A percentile compares a stretch with the other conserved stretches of the same genome.
Evolutionary conservation across 2,113 vertebrate genomes (phyloP).

Genomic region (Neotoma lepida): DNA sequence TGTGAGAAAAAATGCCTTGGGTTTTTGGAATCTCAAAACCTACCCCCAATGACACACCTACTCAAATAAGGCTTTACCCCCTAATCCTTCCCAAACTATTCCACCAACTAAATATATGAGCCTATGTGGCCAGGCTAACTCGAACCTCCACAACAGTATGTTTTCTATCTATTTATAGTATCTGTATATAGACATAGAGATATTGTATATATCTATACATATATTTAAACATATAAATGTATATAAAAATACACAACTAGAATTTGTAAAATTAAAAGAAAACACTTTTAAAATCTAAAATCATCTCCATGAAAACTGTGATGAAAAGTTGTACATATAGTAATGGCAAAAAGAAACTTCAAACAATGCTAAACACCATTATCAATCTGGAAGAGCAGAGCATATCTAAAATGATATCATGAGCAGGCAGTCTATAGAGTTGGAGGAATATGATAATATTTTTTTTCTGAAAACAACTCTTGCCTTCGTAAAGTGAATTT

Average conservation of each 20-base stretch:
- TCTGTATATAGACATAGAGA: too few species aligned
- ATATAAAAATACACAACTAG: neutral
- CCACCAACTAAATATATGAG: too few species aligned
- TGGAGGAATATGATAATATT: neutral
- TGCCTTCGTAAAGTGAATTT: too few species aligned
- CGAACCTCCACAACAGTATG: too few species aligned
- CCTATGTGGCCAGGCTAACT: too few species aligned
- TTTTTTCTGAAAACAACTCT: too few species aligned
- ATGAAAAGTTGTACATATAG: neutral
- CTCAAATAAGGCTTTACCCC: too few species aligned
- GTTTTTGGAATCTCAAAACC: too few species aligned
- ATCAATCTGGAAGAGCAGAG: neutral
- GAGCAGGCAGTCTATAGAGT: neutral
- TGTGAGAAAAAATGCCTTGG: neutral
- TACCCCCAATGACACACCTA: too few species aligned
- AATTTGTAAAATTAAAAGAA: neutral
- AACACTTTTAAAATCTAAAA: neutral
- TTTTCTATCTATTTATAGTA: too few species aligned
- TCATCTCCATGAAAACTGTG: neutral
- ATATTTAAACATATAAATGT: neutral
- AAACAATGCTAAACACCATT: neutral
- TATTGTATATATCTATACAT: too few species aligned
- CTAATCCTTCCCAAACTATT: too few species aligned
- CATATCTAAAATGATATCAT: neutral
- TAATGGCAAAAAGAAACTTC: neutral